A percentile compares a stretch with the other conserved stretches of the same genome.
Conservation (phyloP, 2,113 vertebrate species). For the Progne subis region DNA sequence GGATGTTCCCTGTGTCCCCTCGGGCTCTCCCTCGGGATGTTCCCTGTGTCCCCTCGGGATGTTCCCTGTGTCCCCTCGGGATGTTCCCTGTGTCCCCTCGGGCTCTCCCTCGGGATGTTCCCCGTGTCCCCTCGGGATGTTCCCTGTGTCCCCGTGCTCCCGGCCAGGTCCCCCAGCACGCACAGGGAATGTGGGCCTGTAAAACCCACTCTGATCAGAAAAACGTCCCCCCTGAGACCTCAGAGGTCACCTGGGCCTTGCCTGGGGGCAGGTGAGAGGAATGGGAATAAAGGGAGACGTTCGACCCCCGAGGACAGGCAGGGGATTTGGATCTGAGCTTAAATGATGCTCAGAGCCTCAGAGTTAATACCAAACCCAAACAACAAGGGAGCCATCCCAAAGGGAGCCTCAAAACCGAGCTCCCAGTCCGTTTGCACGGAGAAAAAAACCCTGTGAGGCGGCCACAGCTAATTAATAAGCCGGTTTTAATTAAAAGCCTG, state of each 20-base stretch:
- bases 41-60: too few species aligned
- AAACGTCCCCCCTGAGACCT: not conserved
- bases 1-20: not conserved
- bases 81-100: too few species aligned
- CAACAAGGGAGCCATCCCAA: not conserved
- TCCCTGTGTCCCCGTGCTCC: not conserved
- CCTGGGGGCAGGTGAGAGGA: not conserved
- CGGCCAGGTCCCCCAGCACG: fast-evolving
- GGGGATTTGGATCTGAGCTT: not conserved
- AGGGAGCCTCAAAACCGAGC: not conserved
- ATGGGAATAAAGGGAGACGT: not conserved
- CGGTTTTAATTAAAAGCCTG: slow-evolving; percentile 18
- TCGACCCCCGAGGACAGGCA: not conserved
- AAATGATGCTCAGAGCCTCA: not conserved
- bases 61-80: too few species aligned
- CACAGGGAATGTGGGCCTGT: not conserved
- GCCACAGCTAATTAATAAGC: not conserved
- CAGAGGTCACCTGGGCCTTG: not conserved
- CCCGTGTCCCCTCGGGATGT: not conserved
- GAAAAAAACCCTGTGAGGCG: not conserved
- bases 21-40: too few species aligned
- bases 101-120: too few species aligned
- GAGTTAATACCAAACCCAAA: not conserved
- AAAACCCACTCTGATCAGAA: not conserved
- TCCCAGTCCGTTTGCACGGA: not conserved